phyloP scores from a whole-genome alignment of 2,888 invertebrate species.

The Branchipolynoe longqiensis region DNA sequence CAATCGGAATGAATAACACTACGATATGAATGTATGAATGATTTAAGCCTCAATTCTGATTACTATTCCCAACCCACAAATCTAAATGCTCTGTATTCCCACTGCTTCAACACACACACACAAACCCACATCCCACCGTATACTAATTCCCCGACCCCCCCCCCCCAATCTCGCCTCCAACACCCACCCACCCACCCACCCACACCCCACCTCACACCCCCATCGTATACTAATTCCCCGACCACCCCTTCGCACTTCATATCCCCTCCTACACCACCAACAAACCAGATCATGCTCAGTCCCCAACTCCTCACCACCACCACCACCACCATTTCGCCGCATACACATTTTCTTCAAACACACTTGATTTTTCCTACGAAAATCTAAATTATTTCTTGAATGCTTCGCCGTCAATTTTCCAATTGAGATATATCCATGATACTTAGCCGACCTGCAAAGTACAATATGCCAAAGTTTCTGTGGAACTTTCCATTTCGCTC shows the following conservation, averaged over 20 bases:
- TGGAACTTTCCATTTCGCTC: too few relatives aligned
- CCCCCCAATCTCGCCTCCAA: neutral
- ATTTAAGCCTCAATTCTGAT: neutral
- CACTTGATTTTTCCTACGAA: too few relatives aligned
- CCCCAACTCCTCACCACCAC: too few relatives aligned
- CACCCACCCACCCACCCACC: neutral
- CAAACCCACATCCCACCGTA: neutral
- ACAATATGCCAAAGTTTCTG: slow-evolving; percentile 33
- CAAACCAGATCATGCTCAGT: too few relatives aligned
- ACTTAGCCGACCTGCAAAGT: slow-evolving; percentile 16
- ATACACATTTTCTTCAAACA: too few relatives aligned
- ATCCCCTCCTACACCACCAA: too few relatives aligned
- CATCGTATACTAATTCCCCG: neutral
- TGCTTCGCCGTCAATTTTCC: slow-evolving; percentile 33
- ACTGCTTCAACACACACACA: too few relatives aligned
- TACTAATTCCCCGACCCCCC: neutral
- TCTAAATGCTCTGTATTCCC: too few relatives aligned
- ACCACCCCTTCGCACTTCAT: slow-evolving; percentile 27
- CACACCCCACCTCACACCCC: neutral
- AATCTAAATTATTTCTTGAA: slow-evolving; percentile 20
- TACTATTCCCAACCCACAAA: neutral
- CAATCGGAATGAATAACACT: slow-evolving; percentile 13
- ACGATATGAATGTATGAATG: slow-evolving; percentile 7
- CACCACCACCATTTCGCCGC: too few relatives aligned
- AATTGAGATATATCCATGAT: slow-evolving; percentile 20